Percentiles rank a stretch among this genome's conserved stretches.
These are phyloP conservation scores for Pristis pectinata DNA, from an alignment of 2,797 vertebrate genomes.

Conservation along the genomic window DNA sequence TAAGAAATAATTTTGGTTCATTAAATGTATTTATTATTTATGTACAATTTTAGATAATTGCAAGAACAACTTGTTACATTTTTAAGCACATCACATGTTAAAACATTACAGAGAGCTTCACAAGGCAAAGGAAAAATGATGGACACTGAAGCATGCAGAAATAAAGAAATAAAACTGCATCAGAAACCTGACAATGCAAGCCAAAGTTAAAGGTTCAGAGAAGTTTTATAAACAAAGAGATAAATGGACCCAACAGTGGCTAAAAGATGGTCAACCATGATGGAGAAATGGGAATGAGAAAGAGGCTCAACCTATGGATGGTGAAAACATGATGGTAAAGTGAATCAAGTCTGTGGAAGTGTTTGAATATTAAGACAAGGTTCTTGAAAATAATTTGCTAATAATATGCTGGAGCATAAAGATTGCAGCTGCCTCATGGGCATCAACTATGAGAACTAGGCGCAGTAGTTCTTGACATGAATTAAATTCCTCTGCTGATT, in stretches of 20 bases:
- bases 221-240: not conserved
- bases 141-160: not conserved
- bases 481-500: not conserved
- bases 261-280: not conserved
- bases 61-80: not conserved
- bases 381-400: not conserved
- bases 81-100: not conserved
- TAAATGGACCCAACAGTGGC: not conserved
- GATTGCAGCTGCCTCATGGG: not conserved
- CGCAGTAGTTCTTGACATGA: not conserved
- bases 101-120: not conserved
- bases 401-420: not conserved
- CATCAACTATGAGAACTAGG: not conserved
- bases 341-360: not conserved
- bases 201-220: not conserved
- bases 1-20: not conserved
- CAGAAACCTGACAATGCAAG: not conserved
- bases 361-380: not conserved
- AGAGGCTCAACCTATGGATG: not conserved
- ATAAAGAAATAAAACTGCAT: not conserved
- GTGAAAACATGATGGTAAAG: not conserved
- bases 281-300: not conserved
- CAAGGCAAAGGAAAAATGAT: not conserved
- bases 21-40: not conserved
- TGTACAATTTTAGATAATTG: not conserved